Base-by-base conservation (phyloP, 2,113 vertebrate genomes). In the Stigmatopora nigra region DNA sequence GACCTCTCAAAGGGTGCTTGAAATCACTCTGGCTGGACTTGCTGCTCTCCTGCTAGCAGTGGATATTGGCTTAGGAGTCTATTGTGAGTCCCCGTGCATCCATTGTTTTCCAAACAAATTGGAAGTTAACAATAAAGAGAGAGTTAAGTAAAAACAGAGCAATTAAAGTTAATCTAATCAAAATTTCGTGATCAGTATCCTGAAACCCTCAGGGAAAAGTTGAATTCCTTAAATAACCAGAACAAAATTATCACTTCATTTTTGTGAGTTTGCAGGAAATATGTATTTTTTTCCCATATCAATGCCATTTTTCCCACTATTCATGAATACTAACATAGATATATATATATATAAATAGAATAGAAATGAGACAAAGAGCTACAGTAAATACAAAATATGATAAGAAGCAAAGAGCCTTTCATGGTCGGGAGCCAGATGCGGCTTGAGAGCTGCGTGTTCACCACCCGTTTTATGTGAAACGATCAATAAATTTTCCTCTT, bases 11-110 rank as follows among this genome's bases (percentile, higher is more conserved):
- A 82, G 58, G 61, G 12, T 47, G 65, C 64, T 86, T 1, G 53
- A 36, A 41, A 52, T 70, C 13, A 58, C 75, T 51, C 70, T 87
- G 70, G 68, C 65, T 1, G 77, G 63, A 63, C 75, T 87, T 0
- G 81, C 81, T 56, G 51, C 35, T 46, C 48, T 87, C 60, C 82
- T 87, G 1, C 69, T 88, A 0, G 59, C 48, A 22, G 60, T 70
- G 22, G 72, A 86, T 47, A 78, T 88, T 10, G 81, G 85, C 73
- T 77, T 87, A 64, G 79, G 85, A 53, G 70, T 82, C 58, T 79
- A 85, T 12, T 87, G 87, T 88, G 76, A 87, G 87, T 83, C 10
- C 61, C 45, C 36, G 20, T 13, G 16, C 3, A 67, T 20, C 8
- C 13, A 44, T n/a, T 8, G 38, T 1, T 41, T 41, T 41, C 6